phyloP scores from a whole-genome alignment of 2,113 vertebrate genomes.

The Corythoichthys intestinalis region DNA sequence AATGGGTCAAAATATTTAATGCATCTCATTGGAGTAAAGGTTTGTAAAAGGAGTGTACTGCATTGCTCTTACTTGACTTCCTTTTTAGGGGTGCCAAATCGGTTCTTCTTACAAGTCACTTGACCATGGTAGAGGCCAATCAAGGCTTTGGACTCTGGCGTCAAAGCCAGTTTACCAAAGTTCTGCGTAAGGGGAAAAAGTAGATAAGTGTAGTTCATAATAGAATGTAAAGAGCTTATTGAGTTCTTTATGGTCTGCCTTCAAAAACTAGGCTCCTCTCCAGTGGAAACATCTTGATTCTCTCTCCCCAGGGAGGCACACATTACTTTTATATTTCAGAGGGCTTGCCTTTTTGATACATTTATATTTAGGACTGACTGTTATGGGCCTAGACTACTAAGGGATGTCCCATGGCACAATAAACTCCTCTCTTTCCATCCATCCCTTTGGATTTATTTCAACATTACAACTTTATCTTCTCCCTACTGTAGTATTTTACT shows the following conservation, averaged over 20 bases:
- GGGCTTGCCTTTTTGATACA: not conserved
- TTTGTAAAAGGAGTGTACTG: not conserved
- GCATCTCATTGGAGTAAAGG: not conserved
- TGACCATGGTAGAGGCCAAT: slow-evolving; percentile 4
- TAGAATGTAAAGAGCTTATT: not conserved
- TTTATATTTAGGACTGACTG: slow-evolving; percentile 3
- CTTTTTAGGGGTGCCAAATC: slow-evolving; percentile 75
- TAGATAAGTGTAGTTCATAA: not conserved
- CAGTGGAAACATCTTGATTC: not conserved
- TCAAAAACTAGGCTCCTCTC: not conserved
- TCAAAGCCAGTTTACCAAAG: slow-evolving; percentile 7
- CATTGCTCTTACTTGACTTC: slow-evolving; percentile 75
- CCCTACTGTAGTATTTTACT: not conserved
- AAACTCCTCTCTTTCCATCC: not conserved
- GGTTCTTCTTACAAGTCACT: slow-evolving; percentile 9
- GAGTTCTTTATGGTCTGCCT: not conserved
- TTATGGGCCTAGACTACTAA: not conserved
- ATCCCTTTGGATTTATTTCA: slow-evolving; percentile 2
- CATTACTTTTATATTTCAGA: not conserved
- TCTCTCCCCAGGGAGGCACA: not conserved
- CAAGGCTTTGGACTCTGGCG: slow-evolving; percentile 9
- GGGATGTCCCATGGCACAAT: not conserved
- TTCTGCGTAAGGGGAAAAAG: not conserved
- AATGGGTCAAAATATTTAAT: not conserved
- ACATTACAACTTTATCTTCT: not conserved